A percentile compares a stretch with the other conserved stretches of the same genome.
These are phyloP conservation scores for Rhinoraja longicauda DNA, from an alignment of 2,797 vertebrate species.

Conservation along the genomic window DNA sequence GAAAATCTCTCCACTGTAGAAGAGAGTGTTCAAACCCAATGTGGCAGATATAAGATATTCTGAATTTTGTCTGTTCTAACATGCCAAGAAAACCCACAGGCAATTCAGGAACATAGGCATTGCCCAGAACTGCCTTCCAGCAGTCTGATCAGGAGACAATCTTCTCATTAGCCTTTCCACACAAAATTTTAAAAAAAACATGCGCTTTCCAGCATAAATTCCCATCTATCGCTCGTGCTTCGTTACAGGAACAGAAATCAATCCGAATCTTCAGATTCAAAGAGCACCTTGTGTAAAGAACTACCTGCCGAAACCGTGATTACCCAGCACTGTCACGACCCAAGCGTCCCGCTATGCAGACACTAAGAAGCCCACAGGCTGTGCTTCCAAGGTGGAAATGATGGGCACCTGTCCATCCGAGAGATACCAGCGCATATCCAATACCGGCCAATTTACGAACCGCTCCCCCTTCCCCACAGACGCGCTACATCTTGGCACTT, in stretches of 20 bases:
- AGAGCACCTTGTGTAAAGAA: not conserved
- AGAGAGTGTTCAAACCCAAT: conserved; percentile 74
- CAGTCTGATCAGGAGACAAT: conserved; percentile 54
- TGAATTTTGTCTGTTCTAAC: conserved; percentile 77
- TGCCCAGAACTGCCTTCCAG: conserved; percentile 70
- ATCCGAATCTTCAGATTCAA: not conserved
- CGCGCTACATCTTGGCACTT: conserved; percentile 52
- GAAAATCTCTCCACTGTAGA: conserved; percentile 86
- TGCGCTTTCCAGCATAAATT: conserved; percentile 40
- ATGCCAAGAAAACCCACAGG: conserved; percentile 74
- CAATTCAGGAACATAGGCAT: conserved; percentile 63
- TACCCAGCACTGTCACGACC: not conserved
- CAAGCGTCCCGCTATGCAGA: conserved; percentile 38
- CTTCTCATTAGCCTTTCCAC: conserved; percentile 62
- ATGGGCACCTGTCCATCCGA: conserved; percentile 57
- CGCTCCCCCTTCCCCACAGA: conserved; percentile 65
- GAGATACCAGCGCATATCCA: conserved; percentile 48
- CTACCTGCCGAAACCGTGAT: conserved; percentile 12
- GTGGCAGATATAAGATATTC: conserved; percentile 68
- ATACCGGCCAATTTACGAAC: conserved; percentile 56
- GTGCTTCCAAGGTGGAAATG: not conserved
- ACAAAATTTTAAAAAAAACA: conserved; percentile 59
- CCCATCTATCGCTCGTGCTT: not conserved
- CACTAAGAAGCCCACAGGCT: conserved; percentile 51
- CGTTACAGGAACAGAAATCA: not conserved